Conservation (phyloP, 2,113 vertebrate genomes). For the Motacilla alba region DNA sequence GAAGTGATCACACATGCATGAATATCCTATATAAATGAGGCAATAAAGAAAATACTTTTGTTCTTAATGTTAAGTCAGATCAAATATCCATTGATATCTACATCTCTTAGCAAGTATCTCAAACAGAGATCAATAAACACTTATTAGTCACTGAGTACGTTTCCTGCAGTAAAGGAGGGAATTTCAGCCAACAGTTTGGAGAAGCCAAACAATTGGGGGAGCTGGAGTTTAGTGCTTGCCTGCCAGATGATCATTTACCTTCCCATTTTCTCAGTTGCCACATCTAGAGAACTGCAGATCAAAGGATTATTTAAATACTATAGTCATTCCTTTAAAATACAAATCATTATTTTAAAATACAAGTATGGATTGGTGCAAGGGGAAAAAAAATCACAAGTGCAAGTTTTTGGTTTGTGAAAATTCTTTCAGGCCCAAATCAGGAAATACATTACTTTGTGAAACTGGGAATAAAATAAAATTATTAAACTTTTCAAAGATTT, state of each 20-base stretch:
- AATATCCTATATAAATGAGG: not conserved
- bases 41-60: not conserved
- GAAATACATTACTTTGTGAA: not conserved
- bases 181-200: not conserved
- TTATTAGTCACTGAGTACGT: slow-evolving; percentile 13
- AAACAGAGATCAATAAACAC: slow-evolving; percentile 31
- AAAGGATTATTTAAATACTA: not conserved
- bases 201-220: not conserved
- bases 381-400: not conserved
- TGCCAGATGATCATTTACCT: not conserved
- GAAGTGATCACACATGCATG: not conserved
- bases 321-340: not conserved
- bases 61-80: slow-evolving; percentile 23
- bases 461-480: not conserved
- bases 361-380: not conserved
- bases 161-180: slow-evolving; percentile 1
- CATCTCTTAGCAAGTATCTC: slow-evolving; percentile 23
- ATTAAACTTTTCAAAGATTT: not conserved
- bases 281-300: not conserved
- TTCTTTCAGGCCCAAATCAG: not conserved
- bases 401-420: not conserved
- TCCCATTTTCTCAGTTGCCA: not conserved
- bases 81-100: slow-evolving; percentile 43
- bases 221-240: not conserved
- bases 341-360: not conserved